Evolutionary conservation across 2,113 vertebrate species (phyloP).

Genomic region (Tetrax tetrax): DNA sequence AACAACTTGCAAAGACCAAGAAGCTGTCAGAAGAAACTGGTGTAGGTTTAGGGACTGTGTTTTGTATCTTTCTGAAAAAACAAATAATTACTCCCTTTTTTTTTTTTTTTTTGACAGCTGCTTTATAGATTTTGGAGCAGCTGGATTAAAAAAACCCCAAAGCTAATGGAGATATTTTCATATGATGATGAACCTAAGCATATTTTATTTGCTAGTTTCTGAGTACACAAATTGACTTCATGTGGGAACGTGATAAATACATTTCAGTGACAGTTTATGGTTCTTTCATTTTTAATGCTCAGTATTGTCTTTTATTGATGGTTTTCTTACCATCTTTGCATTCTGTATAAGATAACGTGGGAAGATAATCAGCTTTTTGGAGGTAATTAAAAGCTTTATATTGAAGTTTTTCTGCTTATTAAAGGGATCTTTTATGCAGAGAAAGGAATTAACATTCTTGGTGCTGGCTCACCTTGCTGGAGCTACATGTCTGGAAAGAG

Average conservation of each 20-base stretch:
- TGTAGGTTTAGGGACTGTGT: not conserved
- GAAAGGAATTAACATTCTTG: constrained; percentile 57
- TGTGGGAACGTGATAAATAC: constrained; percentile 54
- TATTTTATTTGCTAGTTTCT: not conserved
- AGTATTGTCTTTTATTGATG: constrained; percentile 59
- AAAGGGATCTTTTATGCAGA: constrained; percentile 57
- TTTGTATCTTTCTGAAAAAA: constrained; percentile 56
- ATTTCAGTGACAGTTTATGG: constrained; percentile 63
- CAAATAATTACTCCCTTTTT: constrained; percentile 13
- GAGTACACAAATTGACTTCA: constrained; percentile 36
- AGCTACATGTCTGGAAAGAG: not conserved
- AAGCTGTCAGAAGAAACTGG: constrained; percentile 32
- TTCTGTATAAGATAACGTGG: constrained; percentile 51
- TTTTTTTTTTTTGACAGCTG: not conserved
- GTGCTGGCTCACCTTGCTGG: constrained; percentile 6
- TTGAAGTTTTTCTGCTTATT: constrained; percentile 57
- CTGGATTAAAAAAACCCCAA: constrained; percentile 24
- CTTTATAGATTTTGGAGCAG: constrained; percentile 56
- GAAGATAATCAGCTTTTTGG: constrained; percentile 62
- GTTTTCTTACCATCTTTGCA: constrained; percentile 66
- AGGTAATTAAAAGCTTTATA: constrained; percentile 72
- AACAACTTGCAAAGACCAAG: not conserved
- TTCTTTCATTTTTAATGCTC: constrained; percentile 62
- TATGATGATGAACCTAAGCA: not conserved
- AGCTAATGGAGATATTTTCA: constrained; percentile 31